A percentile compares a stretch with the other conserved stretches of the same genome.
phyloP scores from a whole-genome alignment of 2,797 vertebrate species.

The Tokudaia tokunoshimensis region DNA sequence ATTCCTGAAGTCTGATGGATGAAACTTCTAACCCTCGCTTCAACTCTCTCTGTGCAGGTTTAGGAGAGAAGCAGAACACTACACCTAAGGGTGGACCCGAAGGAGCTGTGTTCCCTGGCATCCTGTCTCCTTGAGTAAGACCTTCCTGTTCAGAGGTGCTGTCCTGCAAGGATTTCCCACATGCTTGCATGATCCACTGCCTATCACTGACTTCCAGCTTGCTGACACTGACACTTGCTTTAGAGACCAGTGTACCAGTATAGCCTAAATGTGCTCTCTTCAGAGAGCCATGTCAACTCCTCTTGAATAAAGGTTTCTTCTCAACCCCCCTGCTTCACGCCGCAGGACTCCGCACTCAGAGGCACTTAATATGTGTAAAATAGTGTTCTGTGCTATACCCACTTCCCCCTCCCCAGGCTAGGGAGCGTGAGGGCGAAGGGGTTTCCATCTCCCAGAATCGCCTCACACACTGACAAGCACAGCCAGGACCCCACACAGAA shows the following conservation, averaged over 20 bases:
- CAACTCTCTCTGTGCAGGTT: neutral
- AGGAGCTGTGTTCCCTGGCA: neutral
- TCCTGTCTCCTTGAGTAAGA: neutral
- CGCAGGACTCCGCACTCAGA: neutral
- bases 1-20: neutral
- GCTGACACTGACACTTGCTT: neutral
- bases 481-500: constrained; percentile 33
- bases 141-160: neutral
- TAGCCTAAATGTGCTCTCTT: constrained; percentile 33
- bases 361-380: constrained; percentile 7
- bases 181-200: neutral
- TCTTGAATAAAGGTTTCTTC: neutral
- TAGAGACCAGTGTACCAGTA: constrained; percentile 20
- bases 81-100: neutral
- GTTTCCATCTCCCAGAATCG: neutral
- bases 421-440: neutral
- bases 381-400: neutral
- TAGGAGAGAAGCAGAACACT: neutral
- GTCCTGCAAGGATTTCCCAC: neutral
- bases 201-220: constrained; percentile 31
- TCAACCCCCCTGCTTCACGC: neutral
- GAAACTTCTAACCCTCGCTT: neutral
- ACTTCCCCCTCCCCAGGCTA: neutral
- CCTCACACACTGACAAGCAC: neutral
- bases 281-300: neutral